Evolutionary conservation across 2,888 invertebrate genomes (phyloP).

Genomic region (Parthenolecanium corni): DNA sequence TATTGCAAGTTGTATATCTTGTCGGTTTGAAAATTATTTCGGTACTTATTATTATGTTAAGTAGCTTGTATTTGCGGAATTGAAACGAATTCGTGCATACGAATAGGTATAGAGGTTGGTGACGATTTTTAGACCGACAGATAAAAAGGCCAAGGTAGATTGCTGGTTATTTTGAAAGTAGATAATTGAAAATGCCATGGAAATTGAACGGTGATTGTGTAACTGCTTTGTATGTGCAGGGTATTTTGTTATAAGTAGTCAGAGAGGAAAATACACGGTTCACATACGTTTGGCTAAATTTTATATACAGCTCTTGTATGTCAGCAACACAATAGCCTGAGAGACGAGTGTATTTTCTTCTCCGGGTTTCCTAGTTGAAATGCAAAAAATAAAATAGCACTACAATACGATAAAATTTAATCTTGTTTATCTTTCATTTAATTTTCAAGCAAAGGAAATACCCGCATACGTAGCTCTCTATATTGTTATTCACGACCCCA

Average conservation of each 20-base stretch:
- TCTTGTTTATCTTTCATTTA: conserved; percentile 26
- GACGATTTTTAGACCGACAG: background rate
- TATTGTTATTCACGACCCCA: too few relatives aligned
- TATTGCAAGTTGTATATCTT: too few relatives aligned
- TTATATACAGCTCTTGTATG: conserved; percentile 5
- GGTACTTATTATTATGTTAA: too few relatives aligned
- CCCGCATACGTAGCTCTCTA: too few relatives aligned
- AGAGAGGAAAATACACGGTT: too few relatives aligned
- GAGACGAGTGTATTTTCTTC: conserved; percentile 7
- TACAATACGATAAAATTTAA: conserved; percentile 24
- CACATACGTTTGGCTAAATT: too few relatives aligned
- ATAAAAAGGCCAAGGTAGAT: background rate
- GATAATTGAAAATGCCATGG: conserved; percentile 24
- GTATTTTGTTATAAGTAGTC: background rate
- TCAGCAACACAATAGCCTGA: conserved; percentile 18
- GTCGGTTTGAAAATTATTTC: background rate
- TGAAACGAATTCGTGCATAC: background rate
- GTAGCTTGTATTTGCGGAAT: background rate
- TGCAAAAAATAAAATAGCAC: conserved; percentile 7
- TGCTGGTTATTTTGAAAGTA: conserved; percentile 4
- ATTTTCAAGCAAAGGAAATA: background rate
- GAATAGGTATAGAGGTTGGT: too few relatives aligned
- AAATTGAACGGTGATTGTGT: conserved; percentile 4
- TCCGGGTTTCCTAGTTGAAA: background rate
- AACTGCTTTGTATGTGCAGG: too few relatives aligned